A percentile compares a stretch with the other conserved stretches of the same genome.
Conservation (phyloP, 2,888 invertebrate genomes). For the Chouioia cunea region DNA sequence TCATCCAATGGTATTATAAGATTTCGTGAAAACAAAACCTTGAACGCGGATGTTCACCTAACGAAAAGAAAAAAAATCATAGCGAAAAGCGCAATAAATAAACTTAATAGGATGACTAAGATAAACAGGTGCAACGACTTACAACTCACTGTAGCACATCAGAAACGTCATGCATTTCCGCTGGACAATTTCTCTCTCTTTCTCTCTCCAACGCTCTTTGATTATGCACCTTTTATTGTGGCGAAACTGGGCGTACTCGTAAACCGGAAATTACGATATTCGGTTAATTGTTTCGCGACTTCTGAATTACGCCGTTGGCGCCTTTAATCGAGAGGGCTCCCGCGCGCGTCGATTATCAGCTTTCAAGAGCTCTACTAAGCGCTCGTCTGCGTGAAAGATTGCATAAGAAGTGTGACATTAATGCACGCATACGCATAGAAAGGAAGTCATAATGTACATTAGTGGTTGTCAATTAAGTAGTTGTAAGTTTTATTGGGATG, state of each 20-base stretch:
- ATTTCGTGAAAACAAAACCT: conserved; percentile 4
- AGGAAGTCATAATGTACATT: conserved; percentile 1
- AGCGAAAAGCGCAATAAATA: conserved; percentile 24
- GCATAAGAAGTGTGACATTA: no score
- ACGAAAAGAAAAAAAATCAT: not conserved
- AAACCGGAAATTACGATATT: no score
- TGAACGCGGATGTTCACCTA: conserved; percentile 19
- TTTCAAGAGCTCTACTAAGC: no score
- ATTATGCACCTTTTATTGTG: conserved; percentile 17
- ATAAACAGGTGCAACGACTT: conserved; percentile 35
- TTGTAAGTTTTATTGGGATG: not conserved
- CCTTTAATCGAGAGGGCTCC: conserved; percentile 19
- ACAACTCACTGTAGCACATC: not conserved
- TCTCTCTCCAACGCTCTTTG: conserved; percentile 4
- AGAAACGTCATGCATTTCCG: conserved; percentile 33
- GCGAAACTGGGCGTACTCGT: no score
- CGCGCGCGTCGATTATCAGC: not conserved
- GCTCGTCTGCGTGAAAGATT: no score
- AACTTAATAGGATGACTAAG: conserved; percentile 33
- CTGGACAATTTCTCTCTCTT: conserved; percentile 2
- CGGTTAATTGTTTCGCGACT: not conserved
- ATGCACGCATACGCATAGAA: not conserved
- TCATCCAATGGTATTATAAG: not conserved
- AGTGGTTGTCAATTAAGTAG: not conserved
- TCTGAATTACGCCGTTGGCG: conserved; percentile 21